Evolutionary conservation across 2,888 invertebrate genomes (phyloP).

Genomic region (Orthosia gracilis): DNA sequence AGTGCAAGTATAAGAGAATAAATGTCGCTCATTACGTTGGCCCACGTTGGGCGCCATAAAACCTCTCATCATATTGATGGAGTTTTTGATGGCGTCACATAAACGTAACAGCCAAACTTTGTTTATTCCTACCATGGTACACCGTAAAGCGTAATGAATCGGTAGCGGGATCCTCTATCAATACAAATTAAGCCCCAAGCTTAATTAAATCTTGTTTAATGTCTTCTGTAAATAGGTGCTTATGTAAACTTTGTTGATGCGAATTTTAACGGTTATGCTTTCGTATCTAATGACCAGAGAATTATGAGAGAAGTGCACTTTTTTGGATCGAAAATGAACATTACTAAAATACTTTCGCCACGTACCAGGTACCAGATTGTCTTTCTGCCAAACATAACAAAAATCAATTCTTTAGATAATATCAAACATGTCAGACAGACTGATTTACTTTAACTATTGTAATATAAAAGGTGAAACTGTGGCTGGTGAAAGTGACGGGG

Average conservation of each 20-base stretch:
- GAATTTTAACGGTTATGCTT: constrained; percentile 19
- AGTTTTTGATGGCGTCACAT: constrained; percentile 79
- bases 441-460: neutral
- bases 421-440: neutral
- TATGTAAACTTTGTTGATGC: constrained; percentile 12
- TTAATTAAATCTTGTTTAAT: constrained; percentile 29
- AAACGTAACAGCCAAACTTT: constrained; percentile 76
- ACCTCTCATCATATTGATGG: constrained; percentile 72
- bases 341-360: neutral
- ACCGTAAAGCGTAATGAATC: constrained; percentile 62
- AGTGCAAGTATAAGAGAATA: constrained; percentile 68
- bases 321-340: neutral
- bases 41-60: constrained; percentile 74
- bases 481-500: too few relatives aligned
- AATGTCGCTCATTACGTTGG: constrained; percentile 76
- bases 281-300: neutral
- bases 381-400: neutral
- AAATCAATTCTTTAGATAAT: neutral
- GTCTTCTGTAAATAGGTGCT: constrained; percentile 18
- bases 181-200: constrained; percentile 44
- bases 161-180: constrained; percentile 38
- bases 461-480: too few relatives aligned
- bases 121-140: constrained; percentile 70
- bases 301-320: neutral
- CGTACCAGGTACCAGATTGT: constrained; percentile 5